phyloP scores from a whole-genome alignment of 1,140 invertebrate species.

The Octopus bimaculoides region DNA sequence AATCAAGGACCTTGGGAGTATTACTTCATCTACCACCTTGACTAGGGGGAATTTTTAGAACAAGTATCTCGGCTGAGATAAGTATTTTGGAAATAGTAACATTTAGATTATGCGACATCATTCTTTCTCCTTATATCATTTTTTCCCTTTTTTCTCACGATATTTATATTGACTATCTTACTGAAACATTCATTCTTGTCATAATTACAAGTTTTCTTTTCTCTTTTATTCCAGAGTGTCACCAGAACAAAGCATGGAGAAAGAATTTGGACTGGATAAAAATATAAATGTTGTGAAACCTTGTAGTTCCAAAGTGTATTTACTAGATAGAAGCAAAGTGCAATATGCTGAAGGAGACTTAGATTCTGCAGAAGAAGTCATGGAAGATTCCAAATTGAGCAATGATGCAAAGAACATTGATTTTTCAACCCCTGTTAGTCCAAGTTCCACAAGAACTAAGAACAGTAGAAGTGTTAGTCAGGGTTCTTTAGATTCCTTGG shows the following conservation, averaged over 20 bases:
- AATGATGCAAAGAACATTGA: background rate
- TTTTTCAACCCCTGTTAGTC: background rate
- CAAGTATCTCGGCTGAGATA: no score
- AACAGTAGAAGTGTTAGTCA: background rate
- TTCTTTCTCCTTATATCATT: no score
- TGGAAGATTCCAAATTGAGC: background rate
- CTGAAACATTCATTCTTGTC: no score
- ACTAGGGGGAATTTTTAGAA: no score
- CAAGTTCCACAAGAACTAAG: background rate
- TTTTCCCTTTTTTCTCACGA: no score
- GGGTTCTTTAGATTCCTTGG: background rate
- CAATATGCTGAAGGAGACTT: slow-evolving; percentile 3
- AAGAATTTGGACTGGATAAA: background rate
- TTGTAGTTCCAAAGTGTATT: background rate
- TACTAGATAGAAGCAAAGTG: background rate
- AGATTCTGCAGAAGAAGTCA: slow-evolving; percentile 7
- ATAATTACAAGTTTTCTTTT: background rate
- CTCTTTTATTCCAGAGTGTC: background rate
- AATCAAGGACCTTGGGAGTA: no score
- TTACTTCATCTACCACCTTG: no score
- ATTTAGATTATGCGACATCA: no score
- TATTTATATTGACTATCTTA: no score
- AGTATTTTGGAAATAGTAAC: no score
- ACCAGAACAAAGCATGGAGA: background rate
- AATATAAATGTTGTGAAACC: background rate